Evolutionary conservation across 1,140 invertebrate species (phyloP), one percentile per base, ranked within the genome.

Genomic region (Parapsyche elsis): DNA sequence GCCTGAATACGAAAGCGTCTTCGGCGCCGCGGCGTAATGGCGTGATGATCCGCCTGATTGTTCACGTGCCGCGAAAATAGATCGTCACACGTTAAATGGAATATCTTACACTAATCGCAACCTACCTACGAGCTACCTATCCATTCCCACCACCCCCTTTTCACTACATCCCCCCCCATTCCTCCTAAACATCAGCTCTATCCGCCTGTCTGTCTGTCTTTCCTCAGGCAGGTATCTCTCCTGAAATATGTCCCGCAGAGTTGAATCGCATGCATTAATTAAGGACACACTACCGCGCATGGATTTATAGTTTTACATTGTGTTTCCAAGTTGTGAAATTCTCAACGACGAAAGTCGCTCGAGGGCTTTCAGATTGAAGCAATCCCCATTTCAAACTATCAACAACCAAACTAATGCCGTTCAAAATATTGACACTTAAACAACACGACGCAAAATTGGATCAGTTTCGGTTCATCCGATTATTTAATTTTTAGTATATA

Each of bases 91-190:
- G 45, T 23, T 75, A 53, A 75, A 75, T 46, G 70, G 70, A 23
- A 71, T 71, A 71, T 71, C 70, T 71, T 71, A 71, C 26, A 71
- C 70, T 71, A 71, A 71, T 71, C 70, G 26, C 70, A 16, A n/a
- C 30, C 70, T 71, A 38, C 30, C 30, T 38, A 38, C 30, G 2
- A 38, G 7, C 30, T 38, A 38, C 30, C 30, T 38, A 38, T 38
- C 30, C 30, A 7, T 38, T 53, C 49, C n/a, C n/a, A n/a, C n/a
- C n/a, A n/a, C n/a, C n/a, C 49, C 49, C 49, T 5, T 53, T 53
- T 53, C 10, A 53, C 10, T 14, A 19, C 38, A 5, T 26, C 38
- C 7, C 70, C 70, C 38, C 19, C 38, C 9, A 2, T 12, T 12
- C 49, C 30, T 38, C 30, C 30, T 38, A 1, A 7, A 38, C 30